phyloP scores from a whole-genome alignment of 2,113 vertebrate genomes.

The Mystacornis crossleyi region DNA sequence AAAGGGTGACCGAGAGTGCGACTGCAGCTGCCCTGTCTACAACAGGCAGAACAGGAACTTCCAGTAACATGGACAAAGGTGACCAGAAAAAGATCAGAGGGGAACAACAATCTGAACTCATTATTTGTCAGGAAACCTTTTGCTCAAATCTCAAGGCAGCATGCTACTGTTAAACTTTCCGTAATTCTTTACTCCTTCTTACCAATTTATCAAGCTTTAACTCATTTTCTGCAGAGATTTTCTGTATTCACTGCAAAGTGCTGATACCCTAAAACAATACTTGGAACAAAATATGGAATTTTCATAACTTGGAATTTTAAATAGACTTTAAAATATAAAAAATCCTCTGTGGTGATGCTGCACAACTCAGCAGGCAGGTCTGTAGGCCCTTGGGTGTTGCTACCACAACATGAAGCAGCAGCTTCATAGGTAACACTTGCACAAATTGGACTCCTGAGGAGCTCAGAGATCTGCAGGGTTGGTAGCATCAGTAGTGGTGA shows the following conservation, averaged over 20 bases:
- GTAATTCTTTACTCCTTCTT: not conserved
- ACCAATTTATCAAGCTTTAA: not conserved
- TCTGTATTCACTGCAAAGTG: not conserved
- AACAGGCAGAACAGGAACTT: not conserved
- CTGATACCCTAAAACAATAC: not conserved
- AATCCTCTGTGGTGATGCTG: not conserved
- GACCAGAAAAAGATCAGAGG: not conserved
- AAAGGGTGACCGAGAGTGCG: fast-evolving
- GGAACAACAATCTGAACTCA: not conserved
- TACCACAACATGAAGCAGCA: not conserved
- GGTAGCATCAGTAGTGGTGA: not conserved
- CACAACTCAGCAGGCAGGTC: not conserved
- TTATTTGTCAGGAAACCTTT: not conserved
- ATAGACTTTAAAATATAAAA: not conserved
- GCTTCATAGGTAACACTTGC: not conserved
- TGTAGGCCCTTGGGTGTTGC: not conserved
- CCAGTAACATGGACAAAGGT: not conserved
- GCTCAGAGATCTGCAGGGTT: not conserved
- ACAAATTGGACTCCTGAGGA: not conserved
- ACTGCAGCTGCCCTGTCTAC: not conserved
- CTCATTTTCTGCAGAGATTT: not conserved
- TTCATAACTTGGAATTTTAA: not conserved
- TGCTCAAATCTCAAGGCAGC: not conserved
- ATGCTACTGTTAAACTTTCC: not conserved
- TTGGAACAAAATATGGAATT: not conserved